Evolutionary conservation across 2,797 vertebrate species (phyloP).

Genomic region (Xyrichtys novacula): DNA sequence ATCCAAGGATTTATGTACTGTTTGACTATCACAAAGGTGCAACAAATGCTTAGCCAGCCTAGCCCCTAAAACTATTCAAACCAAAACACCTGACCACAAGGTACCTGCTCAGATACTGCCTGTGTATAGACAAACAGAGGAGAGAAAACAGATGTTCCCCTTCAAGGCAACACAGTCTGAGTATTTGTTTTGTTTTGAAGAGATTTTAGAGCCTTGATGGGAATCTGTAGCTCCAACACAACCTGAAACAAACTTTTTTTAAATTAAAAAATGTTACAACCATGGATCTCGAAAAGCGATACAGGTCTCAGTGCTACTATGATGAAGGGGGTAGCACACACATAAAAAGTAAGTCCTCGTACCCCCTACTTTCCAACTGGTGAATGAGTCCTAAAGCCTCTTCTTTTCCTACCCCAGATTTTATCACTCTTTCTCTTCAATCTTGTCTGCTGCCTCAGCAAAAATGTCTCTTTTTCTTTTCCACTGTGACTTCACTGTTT

Average conservation of each 20-base stretch:
- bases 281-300: not conserved
- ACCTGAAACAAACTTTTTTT: not conserved
- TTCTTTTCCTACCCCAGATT: not conserved
- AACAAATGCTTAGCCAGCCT: slow-evolving; percentile 5
- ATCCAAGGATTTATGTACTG: slow-evolving; percentile 3
- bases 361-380: not conserved
- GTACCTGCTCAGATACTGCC: not conserved
- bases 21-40: slow-evolving; percentile 9
- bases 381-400: not conserved
- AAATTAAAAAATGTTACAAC: not conserved
- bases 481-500: not conserved
- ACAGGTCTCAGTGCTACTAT: not conserved
- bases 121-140: not conserved
- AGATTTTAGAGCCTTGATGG: not conserved
- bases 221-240: not conserved
- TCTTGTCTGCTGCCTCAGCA: not conserved
- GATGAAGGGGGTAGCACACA: not conserved
- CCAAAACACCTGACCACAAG: slow-evolving; percentile 11
- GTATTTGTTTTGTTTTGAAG: not conserved
- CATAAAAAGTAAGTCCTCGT: not conserved
- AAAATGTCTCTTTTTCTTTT: not conserved
- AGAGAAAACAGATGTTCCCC: not conserved
- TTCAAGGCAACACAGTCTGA: not conserved
- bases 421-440: not conserved
- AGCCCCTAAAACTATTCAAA: slow-evolving; percentile 1